Percentiles rank a stretch among this genome's conserved stretches.
These are phyloP conservation scores for Sylvicola fuscatus DNA, from an alignment of 2,888 invertebrate species.

Conservation along the genomic window DNA sequence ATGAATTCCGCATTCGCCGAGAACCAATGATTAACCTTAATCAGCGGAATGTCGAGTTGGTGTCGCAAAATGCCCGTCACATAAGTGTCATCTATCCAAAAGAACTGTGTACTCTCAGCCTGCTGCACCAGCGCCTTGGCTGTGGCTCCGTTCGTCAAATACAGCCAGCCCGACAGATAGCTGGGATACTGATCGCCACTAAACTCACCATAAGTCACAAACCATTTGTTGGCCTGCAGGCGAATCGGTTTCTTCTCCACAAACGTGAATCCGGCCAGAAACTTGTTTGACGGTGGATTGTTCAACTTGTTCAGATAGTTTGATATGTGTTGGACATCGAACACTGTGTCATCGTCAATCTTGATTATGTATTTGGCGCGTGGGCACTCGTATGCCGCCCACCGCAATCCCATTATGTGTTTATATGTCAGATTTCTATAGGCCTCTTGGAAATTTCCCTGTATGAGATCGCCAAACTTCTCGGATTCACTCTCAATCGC, in stretches of 20 bases:
- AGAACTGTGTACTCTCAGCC: slow-evolving; percentile 37
- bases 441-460: slow-evolving; percentile 56
- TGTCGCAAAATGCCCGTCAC: slow-evolving; percentile 59
- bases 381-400: slow-evolving; percentile 42
- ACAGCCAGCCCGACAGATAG: slow-evolving; percentile 71
- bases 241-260: slow-evolving; percentile 42
- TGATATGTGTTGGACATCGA: slow-evolving; percentile 39
- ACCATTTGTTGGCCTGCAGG: slow-evolving; percentile 57
- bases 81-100: slow-evolving; percentile 86
- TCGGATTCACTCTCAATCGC: slow-evolving; percentile 38
- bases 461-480: slow-evolving; percentile 45
- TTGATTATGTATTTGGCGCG: slow-evolving; percentile 46
- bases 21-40: slow-evolving; percentile 38
- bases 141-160: slow-evolving; percentile 46
- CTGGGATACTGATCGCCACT: slow-evolving; percentile 38
- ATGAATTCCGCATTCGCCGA: slow-evolving; percentile 49
- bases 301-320: slow-evolving; percentile 22
- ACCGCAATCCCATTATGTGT: slow-evolving; percentile 61
- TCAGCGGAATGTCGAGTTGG: slow-evolving; percentile 31
- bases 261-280: slow-evolving; percentile 45
- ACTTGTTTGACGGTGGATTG: slow-evolving; percentile 16
- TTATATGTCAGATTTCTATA: slow-evolving; percentile 67
- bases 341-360: slow-evolving; percentile 63
- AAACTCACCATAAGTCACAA: slow-evolving; percentile 46
- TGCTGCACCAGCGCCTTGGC: slow-evolving; percentile 34